Evolutionary conservation across 2,113 vertebrate species (phyloP).

Genomic region (Amblyornis subalaris): DNA sequence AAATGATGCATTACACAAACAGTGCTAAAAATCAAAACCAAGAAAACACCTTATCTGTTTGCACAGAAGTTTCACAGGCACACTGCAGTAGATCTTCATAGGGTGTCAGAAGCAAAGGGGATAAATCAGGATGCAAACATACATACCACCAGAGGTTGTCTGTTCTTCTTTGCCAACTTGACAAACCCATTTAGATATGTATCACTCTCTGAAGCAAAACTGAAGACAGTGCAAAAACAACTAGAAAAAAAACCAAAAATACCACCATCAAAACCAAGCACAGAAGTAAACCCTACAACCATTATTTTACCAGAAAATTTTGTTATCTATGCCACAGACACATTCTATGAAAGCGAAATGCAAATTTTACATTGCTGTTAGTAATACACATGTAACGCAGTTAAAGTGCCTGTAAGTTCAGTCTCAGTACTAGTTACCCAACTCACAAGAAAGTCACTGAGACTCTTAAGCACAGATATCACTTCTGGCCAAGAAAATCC

Average conservation of each 20-base stretch:
- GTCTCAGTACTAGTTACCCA: not conserved
- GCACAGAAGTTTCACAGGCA: accelerated
- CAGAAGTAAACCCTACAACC: not conserved
- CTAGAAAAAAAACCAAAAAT: not conserved
- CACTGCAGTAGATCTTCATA: not conserved
- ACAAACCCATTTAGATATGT: not conserved
- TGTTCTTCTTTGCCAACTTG: not conserved
- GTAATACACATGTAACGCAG: not conserved
- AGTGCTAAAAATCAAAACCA: not conserved
- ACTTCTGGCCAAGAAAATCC: not conserved
- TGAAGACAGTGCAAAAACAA: not conserved
- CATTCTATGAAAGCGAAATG: not conserved
- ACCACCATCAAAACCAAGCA: not conserved
- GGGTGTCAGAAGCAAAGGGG: not conserved
- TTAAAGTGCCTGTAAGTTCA: not conserved
- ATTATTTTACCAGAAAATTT: not conserved
- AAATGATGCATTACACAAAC: not conserved
- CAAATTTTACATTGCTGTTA: not conserved
- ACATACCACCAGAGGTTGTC: not conserved
- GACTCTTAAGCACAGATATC: not conserved
- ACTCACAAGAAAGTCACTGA: not conserved
- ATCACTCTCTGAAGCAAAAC: not conserved
- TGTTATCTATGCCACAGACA: not conserved
- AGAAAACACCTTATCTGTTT: not conserved
- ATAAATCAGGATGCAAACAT: not conserved